These are phyloP conservation scores for Romanogobio albipinnatus DNA, from an alignment of 2,113 vertebrate genomes.

Conservation along the genomic window DNA sequence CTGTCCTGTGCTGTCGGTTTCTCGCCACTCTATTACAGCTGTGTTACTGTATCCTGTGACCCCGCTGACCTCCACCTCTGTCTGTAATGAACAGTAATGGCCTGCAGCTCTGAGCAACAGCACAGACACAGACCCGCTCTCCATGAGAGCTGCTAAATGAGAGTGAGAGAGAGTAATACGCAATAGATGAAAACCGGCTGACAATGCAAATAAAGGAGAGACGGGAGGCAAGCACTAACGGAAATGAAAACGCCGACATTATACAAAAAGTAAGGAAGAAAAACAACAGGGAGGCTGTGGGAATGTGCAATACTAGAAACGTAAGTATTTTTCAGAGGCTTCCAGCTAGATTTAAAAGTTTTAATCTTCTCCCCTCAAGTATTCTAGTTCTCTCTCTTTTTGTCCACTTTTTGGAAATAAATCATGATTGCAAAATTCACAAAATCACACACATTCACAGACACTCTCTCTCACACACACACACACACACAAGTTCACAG, in stretches of 20 bases:
- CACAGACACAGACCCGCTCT: slow-evolving; percentile 17
- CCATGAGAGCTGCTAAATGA: neutral
- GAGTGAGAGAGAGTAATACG: neutral
- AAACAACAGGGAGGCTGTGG: neutral
- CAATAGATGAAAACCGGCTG: neutral
- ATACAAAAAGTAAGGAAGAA: neutral
- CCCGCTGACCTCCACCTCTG: slow-evolving; percentile 29
- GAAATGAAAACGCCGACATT: slow-evolving; percentile 13
- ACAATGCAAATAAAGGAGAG: neutral
- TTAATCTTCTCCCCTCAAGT: neutral
- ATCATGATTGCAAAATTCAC: neutral
- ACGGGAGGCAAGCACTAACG: neutral
- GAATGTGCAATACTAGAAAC: too few species aligned
- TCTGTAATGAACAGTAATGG: slow-evolving; percentile 50
- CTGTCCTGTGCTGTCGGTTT: neutral
- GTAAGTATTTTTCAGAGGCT: too few species aligned
- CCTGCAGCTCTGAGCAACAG: slow-evolving; percentile 18
- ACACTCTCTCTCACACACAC: too few species aligned
- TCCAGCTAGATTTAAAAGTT: neutral
- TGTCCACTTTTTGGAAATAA: neutral
- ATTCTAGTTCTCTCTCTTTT: neutral
- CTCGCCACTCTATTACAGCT: slow-evolving; percentile 1
- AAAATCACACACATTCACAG: too few species aligned
- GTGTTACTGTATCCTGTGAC: slow-evolving; percentile 15
- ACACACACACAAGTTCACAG: too few species aligned